Base-by-base conservation (phyloP, 2,113 vertebrate species). In the Corythornis cristatus region DNA sequence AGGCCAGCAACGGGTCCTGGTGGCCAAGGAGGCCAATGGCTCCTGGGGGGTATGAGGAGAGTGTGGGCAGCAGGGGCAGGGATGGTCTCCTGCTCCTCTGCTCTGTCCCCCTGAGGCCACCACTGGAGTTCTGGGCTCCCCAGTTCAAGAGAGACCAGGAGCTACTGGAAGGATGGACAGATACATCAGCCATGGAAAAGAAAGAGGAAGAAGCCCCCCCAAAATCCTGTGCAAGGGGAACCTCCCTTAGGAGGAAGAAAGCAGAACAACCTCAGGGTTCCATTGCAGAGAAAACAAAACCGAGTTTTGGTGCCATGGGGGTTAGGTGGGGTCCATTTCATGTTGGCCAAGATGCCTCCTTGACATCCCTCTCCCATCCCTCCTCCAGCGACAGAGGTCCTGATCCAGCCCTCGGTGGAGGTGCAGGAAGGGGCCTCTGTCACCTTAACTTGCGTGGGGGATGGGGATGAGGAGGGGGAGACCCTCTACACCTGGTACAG, bases 401-500 rank as follows among this genome's bases (percentile, higher is more conserved):
- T 83, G 77, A 90, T 97, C 88, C 92, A 92, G 19, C 98, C 98
- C 5, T 84, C 96, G 0, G 15, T 75, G 0, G 93, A 98, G 83
- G 96, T 97, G 64, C n/a, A 18, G 1, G 98, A 98, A 84, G 98
- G 98, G 16, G 71, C 93, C 1, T 64, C 48, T 0, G 97, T 98
- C 68, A 97, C 96, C 2, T 84, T 98, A 95, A 96, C 50, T 76
- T 98, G 98, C 35, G 7, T 83, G 65, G 92, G 95, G 9, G 50
- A 95, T 26, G 11, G 22, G 37, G 84, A 40, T 1, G 3, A 1
- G 0, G 43, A 3, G 0, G 56, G 66, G 5, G 83, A 92, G 40
- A 48, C 51, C 7, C 89, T 68, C 23, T 97, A 97, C 80, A 25
- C 83, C 64, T 98, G 98, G 98, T 98, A 96, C 86, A 92, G 82